These are phyloP conservation scores for Pithys albifrons DNA, from an alignment of 2,113 vertebrate genomes.

Conservation along the genomic window DNA sequence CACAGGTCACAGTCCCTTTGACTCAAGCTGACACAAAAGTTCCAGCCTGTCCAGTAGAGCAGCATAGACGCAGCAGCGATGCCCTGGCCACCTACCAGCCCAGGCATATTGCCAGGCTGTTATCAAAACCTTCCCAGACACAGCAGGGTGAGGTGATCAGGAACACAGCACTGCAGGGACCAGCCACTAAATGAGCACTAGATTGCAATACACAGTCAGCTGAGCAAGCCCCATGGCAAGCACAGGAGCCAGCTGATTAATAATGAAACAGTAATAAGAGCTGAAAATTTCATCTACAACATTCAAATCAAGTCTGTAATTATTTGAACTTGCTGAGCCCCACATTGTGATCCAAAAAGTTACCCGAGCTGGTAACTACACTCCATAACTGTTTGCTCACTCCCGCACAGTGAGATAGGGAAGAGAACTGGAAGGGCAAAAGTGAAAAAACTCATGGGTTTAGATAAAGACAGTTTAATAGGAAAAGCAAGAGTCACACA, in stretches of 20 bases:
- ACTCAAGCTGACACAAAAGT: not conserved
- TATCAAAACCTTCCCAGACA: not conserved
- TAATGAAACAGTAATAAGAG: not conserved
- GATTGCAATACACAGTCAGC: not conserved
- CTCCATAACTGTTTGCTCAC: not conserved
- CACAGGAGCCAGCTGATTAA: not conserved
- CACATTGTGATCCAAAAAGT: not conserved
- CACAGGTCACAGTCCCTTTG: not conserved
- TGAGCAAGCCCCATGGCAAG: not conserved
- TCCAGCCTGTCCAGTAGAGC: not conserved
- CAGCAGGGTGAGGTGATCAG: not conserved
- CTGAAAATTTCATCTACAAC: not conserved
- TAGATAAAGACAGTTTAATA: not conserved
- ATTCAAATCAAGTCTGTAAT: not conserved
- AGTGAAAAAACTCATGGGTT: not conserved
- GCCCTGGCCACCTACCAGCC: not conserved
- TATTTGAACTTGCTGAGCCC: not conserved
- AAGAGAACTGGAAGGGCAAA: not conserved
- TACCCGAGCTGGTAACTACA: not conserved
- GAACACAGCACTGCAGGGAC: not conserved
- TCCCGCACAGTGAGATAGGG: accelerated
- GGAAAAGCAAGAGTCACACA: not conserved
- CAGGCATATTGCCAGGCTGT: accelerated
- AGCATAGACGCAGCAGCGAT: not conserved
- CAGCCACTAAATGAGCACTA: not conserved